Percentiles rank a stretch among this genome's conserved stretches.
These are phyloP conservation scores for Thymallus thymallus DNA, from an alignment of 2,113 vertebrate genomes.

Conservation along the genomic window DNA sequence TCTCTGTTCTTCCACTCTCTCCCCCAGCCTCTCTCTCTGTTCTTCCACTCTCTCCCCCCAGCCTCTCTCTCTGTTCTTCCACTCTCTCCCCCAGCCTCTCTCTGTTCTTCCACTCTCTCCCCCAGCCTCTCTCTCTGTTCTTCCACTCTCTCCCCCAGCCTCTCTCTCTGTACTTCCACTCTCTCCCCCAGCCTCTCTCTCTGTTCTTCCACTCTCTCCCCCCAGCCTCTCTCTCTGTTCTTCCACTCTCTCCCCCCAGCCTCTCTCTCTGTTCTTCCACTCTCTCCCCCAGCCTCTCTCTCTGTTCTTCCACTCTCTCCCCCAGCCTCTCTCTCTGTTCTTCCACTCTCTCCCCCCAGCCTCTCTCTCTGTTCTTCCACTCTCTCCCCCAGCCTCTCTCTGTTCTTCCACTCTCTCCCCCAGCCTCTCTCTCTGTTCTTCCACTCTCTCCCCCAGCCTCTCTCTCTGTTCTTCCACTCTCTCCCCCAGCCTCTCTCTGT, in stretches of 20 bases:
- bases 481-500: neutral
- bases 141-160: neutral
- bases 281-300: neutral
- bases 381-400: too few relatives aligned
- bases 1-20: neutral
- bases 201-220: neutral
- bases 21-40: neutral
- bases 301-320: too few relatives aligned
- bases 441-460: too few relatives aligned
- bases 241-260: too few relatives aligned
- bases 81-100: neutral
- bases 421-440: neutral
- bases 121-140: neutral
- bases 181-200: too few relatives aligned
- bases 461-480: neutral
- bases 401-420: neutral
- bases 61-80: neutral
- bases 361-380: neutral
- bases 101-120: too few relatives aligned
- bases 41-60: too few relatives aligned
- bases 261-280: neutral
- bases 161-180: neutral
- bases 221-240: neutral
- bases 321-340: neutral
- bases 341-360: neutral